Base-by-base conservation (phyloP, 2,888 invertebrate species). In the Leptura quadrifasciata region DNA sequence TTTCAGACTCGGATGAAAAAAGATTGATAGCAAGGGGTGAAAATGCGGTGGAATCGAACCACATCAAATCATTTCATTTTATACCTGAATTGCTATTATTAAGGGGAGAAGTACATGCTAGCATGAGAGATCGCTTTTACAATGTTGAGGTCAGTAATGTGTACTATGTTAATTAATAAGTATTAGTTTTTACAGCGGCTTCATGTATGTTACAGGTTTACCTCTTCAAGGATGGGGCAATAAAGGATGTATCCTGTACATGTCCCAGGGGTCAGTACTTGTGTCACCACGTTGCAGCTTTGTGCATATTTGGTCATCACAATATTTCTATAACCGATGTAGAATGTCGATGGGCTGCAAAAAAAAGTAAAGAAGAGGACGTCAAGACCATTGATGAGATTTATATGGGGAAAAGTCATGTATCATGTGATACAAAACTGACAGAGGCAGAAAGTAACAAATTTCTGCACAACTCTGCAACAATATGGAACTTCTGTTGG, bases 201-300 rank as follows among this genome's bases (percentile, higher is more conserved):
- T 55, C 55, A n/a, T n/a, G 6, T 39, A 39, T 9, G 12, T 39
- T 39, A 12, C 12, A 17, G 55, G n/a, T n/a, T n/a, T n/a, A n/a
- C n/a, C n/a, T n/a, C n/a, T n/a, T n/a, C n/a, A n/a, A n/a, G n/a
- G n/a, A 55, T 55, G 55, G 55, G 17, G 58, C 18, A 65, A 72
- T 35, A 55, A 65, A 55, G 55, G 47, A 6, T 18, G 39, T 24
- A 24, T 39, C 52, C 8, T 71, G 71, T 52, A 27, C 71, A 8
- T 71, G 71, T 27, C 61, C 71, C 3, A 21, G 21, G 24, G 71
- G 71, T 39, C 54, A 61, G 55, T 21, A 20, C 52, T 10, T 71
- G 20, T 71, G 71, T 18, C 71, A 71, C 20, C 71, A 71, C 20
- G 27, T 71, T 2, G 71, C 61, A 52, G 60, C 61, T 61, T 27